A percentile compares a stretch with the other conserved stretches of the same genome.
These are phyloP conservation scores for Bagarius yarrelli DNA, from an alignment of 2,113 vertebrate genomes.

Conservation along the genomic window DNA sequence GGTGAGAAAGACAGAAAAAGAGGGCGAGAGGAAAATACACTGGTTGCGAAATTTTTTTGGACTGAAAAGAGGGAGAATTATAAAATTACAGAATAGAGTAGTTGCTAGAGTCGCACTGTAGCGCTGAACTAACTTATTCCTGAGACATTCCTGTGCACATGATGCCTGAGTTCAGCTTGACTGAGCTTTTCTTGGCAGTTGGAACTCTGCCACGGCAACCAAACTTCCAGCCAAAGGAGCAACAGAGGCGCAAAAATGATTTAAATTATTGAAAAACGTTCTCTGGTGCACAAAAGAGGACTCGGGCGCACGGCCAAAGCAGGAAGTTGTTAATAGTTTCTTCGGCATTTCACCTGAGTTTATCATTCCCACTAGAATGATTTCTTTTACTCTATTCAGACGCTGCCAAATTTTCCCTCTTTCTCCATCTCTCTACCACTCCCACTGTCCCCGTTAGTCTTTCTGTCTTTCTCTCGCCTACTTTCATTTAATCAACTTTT, in stretches of 20 bases:
- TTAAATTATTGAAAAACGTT: constrained; percentile 37
- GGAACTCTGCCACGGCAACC: constrained; percentile 48
- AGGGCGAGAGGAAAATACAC: constrained; percentile 1
- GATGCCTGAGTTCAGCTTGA: constrained; percentile 23
- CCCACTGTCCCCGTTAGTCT: neutral
- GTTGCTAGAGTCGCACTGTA: neutral
- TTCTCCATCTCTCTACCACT: constrained; percentile 5
- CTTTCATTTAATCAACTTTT: constrained; percentile 14
- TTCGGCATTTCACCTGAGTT: constrained; percentile 51
- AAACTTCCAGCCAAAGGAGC: constrained; percentile 25
- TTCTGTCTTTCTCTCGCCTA: constrained; percentile 25
- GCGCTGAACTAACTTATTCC: constrained; percentile 16
- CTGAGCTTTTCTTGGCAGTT: constrained; percentile 17
- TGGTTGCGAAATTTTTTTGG: constrained; percentile 38
- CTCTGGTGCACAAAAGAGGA: constrained; percentile 9
- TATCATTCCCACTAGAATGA: constrained; percentile 33
- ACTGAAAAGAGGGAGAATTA: neutral
- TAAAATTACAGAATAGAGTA: neutral
- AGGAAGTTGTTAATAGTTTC: constrained; percentile 58
- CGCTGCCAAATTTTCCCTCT: neutral
- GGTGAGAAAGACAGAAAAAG: neutral
- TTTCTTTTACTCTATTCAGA: constrained; percentile 18
- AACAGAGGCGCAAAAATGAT: constrained; percentile 43
- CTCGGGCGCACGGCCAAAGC: constrained; percentile 49
- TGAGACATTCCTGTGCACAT: constrained; percentile 20